Evolutionary conservation across 35 echinoderm and acorn worm genomes (phyloP), one percentile per base, ranked within the genome.

Genomic region (Diadema setosum): DNA sequence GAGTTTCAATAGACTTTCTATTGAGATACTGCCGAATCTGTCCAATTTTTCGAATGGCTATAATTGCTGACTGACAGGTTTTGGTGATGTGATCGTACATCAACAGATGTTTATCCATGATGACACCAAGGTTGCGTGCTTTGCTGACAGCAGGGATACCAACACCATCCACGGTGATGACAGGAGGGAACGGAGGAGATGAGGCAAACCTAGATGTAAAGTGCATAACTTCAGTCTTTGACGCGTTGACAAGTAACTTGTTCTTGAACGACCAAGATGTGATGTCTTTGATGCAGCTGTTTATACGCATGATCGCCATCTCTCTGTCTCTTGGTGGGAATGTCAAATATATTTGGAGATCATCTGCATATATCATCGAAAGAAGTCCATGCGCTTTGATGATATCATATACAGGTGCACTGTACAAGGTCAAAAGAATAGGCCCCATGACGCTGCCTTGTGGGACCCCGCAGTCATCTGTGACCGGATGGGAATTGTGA

Each of bases 291-390:
- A 65, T 65, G 60, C 60, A 65, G 6, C 11, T 65, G 29, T 65
- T 65, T 65, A 65, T 65, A 11, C 60, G 6, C 5, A 11, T n/a
- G n/a, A 65, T 65, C 5, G 60, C 60, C 5, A 27, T 27, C 11
- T 65, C 26, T 11, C 60, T 11, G 11, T 49, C 15, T 39, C 17
- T 34, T 31, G 86, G 26, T 52, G 23, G 17, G 36, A 88, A 73
- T n/a, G n/a, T 34, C 20, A 88, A 23, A 58, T 88, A 81, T 1
- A 88, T 37, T 39, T 81, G 86, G 4, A 70, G 42, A 29, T 88
- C 86, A 60, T 81, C 86, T 20, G 86, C 86, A 59, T 88, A 88
- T 8, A 45, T 55, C 21, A 80, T 35, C 17, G 33, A 35, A 3
- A 0, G 4, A 36, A 80, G 67, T 26, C 32, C 35, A 60, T 88